phyloP scores from a whole-genome alignment of 2,113 vertebrate genomes.

The Pavo muticus region DNA sequence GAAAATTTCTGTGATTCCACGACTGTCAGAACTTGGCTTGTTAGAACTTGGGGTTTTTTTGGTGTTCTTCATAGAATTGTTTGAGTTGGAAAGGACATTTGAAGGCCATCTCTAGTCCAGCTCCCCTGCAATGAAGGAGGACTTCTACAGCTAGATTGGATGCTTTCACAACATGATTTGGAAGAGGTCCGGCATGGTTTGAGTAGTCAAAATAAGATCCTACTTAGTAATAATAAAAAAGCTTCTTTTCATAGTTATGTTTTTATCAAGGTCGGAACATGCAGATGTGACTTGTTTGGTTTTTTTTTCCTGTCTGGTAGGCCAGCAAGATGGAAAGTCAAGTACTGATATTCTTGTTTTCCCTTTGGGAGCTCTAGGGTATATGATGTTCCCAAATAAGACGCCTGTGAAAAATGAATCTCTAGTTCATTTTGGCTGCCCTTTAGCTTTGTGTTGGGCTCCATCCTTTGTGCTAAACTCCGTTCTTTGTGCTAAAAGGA shows the following conservation, averaged over 20 bases:
- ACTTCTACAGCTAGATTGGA: too few relatives aligned
- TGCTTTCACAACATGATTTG: background rate
- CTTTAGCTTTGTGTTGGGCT: background rate
- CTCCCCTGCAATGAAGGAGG: too few relatives aligned
- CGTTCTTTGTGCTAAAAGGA: background rate
- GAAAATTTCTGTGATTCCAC: background rate
- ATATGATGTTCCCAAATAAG: background rate
- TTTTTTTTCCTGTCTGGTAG: background rate
- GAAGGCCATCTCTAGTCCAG: too few relatives aligned
- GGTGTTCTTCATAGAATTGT: background rate
- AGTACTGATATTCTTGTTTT: background rate
- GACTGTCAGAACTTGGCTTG: background rate
- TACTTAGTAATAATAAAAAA: background rate
- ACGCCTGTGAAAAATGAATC: background rate
- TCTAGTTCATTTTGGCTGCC: background rate
- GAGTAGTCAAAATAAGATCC: background rate
- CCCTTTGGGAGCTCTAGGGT: background rate
- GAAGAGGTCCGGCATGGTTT: background rate
- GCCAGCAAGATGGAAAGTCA: background rate
- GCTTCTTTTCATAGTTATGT: background rate
- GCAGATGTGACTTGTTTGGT: background rate
- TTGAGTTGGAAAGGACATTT: background rate
- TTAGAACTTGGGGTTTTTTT: background rate
- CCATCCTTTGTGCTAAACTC: background rate
- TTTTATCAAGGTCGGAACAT: background rate